These are phyloP conservation scores for Drosophila leonis DNA, from an alignment of 2,888 invertebrate genomes.

Conservation along the genomic window DNA sequence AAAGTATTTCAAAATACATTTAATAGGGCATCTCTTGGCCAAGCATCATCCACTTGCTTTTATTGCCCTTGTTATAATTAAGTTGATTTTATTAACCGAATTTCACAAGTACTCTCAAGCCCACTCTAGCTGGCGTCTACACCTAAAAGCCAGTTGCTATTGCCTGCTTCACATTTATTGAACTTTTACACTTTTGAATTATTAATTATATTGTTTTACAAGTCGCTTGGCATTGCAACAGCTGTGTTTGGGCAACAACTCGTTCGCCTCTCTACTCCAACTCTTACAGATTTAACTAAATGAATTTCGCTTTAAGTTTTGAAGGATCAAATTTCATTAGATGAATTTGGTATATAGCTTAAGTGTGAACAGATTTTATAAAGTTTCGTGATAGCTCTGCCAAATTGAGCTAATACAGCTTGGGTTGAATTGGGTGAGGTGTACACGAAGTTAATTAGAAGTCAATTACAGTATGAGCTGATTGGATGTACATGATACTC, in stretches of 20 bases:
- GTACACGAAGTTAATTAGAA: background rate
- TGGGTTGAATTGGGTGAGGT: background rate
- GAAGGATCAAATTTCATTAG: conserved; percentile 26
- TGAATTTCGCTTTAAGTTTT: conserved; percentile 19
- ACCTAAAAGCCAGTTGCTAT: conserved; percentile 26
- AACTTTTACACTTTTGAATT: conserved; percentile 71
- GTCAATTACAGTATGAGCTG: background rate
- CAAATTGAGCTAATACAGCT: background rate
- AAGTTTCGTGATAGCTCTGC: background rate
- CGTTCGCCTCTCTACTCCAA: background rate
- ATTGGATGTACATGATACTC: background rate
- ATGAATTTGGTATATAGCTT: conserved; percentile 5
- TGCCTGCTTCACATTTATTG: conserved; percentile 57
- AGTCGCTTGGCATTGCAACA: conserved; percentile 40
- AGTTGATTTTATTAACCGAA: conserved; percentile 72
- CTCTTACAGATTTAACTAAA: conserved; percentile 20
- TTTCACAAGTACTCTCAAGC: conserved; percentile 61
- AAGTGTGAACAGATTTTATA: background rate
- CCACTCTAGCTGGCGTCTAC: background rate
- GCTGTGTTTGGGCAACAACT: conserved; percentile 38
- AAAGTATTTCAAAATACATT: background rate
- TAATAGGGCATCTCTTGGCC: conserved; percentile 7
- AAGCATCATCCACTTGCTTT: conserved; percentile 11
- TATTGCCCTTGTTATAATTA: conserved; percentile 66
- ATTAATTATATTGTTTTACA: conserved; percentile 69